These are phyloP conservation scores for Ochlodes sylvanus DNA, from an alignment of 2,888 invertebrate species.

Conservation along the genomic window DNA sequence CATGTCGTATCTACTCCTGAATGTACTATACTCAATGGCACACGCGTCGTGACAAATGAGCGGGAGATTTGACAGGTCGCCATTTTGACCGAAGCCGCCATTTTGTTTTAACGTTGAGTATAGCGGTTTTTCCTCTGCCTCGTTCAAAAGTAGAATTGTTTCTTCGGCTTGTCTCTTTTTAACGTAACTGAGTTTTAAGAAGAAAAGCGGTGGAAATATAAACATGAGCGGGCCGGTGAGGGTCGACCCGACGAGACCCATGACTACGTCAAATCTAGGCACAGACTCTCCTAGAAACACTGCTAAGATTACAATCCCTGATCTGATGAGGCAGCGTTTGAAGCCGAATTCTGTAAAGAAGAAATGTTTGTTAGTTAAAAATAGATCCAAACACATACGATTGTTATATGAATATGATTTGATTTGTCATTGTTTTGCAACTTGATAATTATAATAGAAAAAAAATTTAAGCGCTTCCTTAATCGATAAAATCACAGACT, in stretches of 20 bases:
- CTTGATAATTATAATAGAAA: too few species aligned
- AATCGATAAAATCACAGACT: too few species aligned
- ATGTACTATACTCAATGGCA: slow-evolving; percentile 56
- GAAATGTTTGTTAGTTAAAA: slow-evolving; percentile 9
- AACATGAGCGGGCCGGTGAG: slow-evolving; percentile 93
- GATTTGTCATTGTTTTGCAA: too few species aligned
- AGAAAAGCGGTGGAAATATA: slow-evolving; percentile 93
- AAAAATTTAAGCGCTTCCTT: too few species aligned
- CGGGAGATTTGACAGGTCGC: slow-evolving; percentile 58
- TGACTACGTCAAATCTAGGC: slow-evolving; percentile 93
- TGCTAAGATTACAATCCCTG: slow-evolving; percentile 88
- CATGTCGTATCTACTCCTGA: slow-evolving; percentile 43
- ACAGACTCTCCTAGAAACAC: slow-evolving; percentile 92
- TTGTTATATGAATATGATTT: too few species aligned
- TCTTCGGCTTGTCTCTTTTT: slow-evolving; percentile 53
- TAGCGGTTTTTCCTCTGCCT: slow-evolving; percentile 3
- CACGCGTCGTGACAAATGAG: slow-evolving; percentile 50
- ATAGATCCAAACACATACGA: too few species aligned
- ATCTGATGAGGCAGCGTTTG: slow-evolving; percentile 89
- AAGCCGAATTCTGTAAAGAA: slow-evolving; percentile 88
- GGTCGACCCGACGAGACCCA: slow-evolving; percentile 94
- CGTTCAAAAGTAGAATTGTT: slow-evolving; percentile 4
- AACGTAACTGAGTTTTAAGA: slow-evolving; percentile 87
- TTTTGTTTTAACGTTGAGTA: slow-evolving; percentile 25
- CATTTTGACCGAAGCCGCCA: slow-evolving; percentile 44